Base-by-base conservation (phyloP, 2,113 vertebrate species). In the Crotalus helleri region DNA sequence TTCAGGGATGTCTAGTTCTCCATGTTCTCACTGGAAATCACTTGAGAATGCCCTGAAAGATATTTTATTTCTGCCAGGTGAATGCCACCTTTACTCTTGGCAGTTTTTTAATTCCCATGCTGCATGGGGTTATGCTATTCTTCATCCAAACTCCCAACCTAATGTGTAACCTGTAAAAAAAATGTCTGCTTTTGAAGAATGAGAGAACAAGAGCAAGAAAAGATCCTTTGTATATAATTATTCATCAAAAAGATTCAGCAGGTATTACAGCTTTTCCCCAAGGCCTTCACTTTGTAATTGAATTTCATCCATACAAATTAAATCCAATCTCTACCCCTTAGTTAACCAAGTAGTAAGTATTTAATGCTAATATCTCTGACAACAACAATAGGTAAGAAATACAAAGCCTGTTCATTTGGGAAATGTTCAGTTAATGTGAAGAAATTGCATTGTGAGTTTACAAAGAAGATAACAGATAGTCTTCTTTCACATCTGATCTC, bases 281-380 rank as follows among this genome's bases (percentile, higher is more conserved):
- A 21, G 96, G 96, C 96, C 94, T 96, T 96, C 95, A 95, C 95
- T 97, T 95, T 96, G 96, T 97, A 97, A 97, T 97, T 97, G 96
- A 96, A 97, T 97, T 97, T 97, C 96, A 97, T 96, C 96, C 96
- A 96, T 96, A 97, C 96, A 96, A 97, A 97, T 97, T 97, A 97
- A 97, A 97, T 97, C 97, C 96, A 96, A 95, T 95, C 95, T 96
- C 64, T 97, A 96, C 96, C 96, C 96, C 96, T 97, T 97, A 96
- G 96, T 97, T 97, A 97, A 97, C 95, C 95, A 96, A 96, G 95
- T 96, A 96, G 95, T 97, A 97, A 96, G 97, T 97, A 97, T 96
- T 97, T 97, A 96, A 97, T 96, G 95, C 95, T 96, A 96, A 97
- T 97, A 96, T 96, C 95, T 95, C 94, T 95, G 96, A 96, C 96